Base-by-base conservation (phyloP, 2,888 invertebrate genomes). In the Copidosoma aretas region DNA sequence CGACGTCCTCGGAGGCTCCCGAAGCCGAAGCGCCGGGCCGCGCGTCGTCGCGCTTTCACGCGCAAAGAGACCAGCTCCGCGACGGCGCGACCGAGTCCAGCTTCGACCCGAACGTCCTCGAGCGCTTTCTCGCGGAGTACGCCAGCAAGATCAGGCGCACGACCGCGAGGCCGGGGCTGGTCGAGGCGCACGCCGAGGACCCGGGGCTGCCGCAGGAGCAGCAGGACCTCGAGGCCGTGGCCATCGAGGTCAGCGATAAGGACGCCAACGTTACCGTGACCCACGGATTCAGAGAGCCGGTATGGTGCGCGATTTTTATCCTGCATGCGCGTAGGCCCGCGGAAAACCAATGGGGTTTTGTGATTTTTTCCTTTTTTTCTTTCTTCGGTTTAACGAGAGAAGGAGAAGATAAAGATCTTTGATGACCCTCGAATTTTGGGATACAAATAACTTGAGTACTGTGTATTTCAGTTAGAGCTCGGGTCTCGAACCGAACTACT, bases 41-140 rank as follows among this genome's bases (percentile, higher is more conserved):
- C 56, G 10, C 32, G 32, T 39, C 32, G 25, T 52, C 61, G n/a
- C 56, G 66, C 10, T 66, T 66, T 21, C 32, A 66, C 54, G 22
- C 54, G 8, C 56, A 58, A 24, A 32, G 24, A 14, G 58, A 64
- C 43, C 57, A 54, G 0, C 56, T 24, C n/a, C 49, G 32, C 49
- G 8, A 17, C 21, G 0, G 22, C 60, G 8, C 46, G 43, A n/a
- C n/a, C 39, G 68, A 63, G 21, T 15, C 60, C 10, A 51, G 24
- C 43, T 71, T 71, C 73, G 84, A 84, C 73, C 88, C 89, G 3
- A 88, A 88, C 70, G 86, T 88, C 54, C 80, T 90, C 21, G 88
- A 89, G 71, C 88, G 90, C 74, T 88, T 89, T 75, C 84, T 89
- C 64, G 84, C 88, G 71, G 86, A 88, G 43, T 90, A 89, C 77